Base-by-base conservation (phyloP, 2,797 vertebrate genomes). In the Acipenser oxyrinchus region DNA sequence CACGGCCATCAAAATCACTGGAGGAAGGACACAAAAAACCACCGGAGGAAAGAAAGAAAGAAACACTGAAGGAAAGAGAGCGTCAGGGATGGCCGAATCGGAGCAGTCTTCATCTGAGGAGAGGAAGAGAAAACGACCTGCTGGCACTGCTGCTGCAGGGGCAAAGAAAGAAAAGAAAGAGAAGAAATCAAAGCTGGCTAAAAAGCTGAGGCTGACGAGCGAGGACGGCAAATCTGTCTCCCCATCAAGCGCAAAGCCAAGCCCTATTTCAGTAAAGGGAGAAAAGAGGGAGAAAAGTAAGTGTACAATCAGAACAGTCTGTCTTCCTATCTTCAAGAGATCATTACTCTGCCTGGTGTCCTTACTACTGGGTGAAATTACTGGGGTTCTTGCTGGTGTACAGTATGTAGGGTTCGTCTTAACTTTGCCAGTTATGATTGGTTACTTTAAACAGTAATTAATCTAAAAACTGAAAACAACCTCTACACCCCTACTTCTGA, bases 241-340 rank as follows among this genome's bases (percentile, higher is more conserved):
- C 9, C 51, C 48, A 5, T 37, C 4, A 61, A 60, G 52, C 51
- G 62, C 8, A 0, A 65, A 0, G 11, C 12, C 60, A 11, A 60
- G 70, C 66, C 48, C 50, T 0, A 51, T 6, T 10, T 37, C 63
- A 60, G 55, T 58, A 13, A 67, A 69, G 48, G 3, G 7, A 6
- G 60, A 68, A 49, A 68, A 72, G 4, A 59, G 78, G 70, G 82
- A 84, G 73, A 88, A 84, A 82, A 86, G 89, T 90, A 72, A 79
- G 86, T 37, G 11, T 57, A 37, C 23, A 37, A 37, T 37, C 23
- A 37, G 2, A 37, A 37, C 2, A 37, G 23, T 37, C 23, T 2
- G 4, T 37, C 23, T 37, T 37, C 4, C 23, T 37, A 37, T 37
- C 23, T 37, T 37, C 23, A 37, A 37, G 23, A 37, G 23, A 37